Base-by-base conservation (phyloP, 1,140 invertebrate genomes). In the Solenopsis invicta region DNA sequence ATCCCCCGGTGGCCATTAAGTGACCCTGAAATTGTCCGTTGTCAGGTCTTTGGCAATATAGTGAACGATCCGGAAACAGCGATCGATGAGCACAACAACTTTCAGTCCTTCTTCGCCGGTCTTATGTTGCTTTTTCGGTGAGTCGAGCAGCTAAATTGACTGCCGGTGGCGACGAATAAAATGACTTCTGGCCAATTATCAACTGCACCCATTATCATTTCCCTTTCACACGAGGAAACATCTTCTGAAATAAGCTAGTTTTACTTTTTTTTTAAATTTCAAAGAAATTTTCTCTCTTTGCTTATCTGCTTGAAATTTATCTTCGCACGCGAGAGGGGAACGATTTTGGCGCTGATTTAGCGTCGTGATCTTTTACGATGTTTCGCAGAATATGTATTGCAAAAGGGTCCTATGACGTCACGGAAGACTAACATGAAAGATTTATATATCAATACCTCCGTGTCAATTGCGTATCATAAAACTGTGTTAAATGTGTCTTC, bases 41-140 rank as follows among this genome's bases (percentile, higher is more conserved):
- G 93, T 93, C 96, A 98, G 98, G 97, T 98, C 94, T 98, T 98
- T 96, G 98, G 98, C 94, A 99, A 99, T 96, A 98, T 99, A 95
- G 96, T 97, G 95, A 97, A 98, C 95, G 97, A 98, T 96, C 97
- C 98, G 92, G 97, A 97, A 94, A 97, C 97, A 92, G 97, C 98
- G 92, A 97, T 99, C 94, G 99, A 98, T 96, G 97, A 98, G 91
- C 99, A 99, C 97, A 99, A 99, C 97, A 99, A 99, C 97, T 99
- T 99, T 97, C 97, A 98, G 95, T 97, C 98, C 92, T 99, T 99
- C 97, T 97, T 98, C 96, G 97, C 98, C 95, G 98, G 98, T 94
- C 96, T 99, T 93, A 98, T 99, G 96, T 97, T 99, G 92, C 97
- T 99, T 92, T 99, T 99, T 97, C 98, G 98, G 97, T 99, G 98